phyloP scores from a whole-genome alignment of 2,113 vertebrate genomes.

The Oenanthe oenanthe region DNA sequence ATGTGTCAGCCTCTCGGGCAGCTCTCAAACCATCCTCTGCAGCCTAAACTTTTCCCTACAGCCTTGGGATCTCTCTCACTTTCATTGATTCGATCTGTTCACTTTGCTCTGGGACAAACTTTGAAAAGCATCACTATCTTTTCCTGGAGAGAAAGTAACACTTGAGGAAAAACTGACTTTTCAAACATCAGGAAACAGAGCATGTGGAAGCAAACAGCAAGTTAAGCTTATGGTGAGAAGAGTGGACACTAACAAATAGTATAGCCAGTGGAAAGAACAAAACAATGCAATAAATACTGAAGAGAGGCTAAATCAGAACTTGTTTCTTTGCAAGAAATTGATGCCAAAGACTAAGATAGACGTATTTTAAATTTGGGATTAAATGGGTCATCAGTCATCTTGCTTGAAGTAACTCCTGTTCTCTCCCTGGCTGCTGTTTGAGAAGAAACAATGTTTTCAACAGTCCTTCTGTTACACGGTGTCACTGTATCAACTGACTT shows the following conservation, averaged over 20 bases:
- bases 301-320: background rate
- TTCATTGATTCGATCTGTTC: background rate
- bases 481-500: background rate
- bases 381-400: background rate
- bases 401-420: background rate
- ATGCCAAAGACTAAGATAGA: background rate
- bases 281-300: background rate
- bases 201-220: background rate
- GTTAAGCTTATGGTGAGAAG: background rate
- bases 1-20: background rate
- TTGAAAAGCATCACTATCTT: background rate
- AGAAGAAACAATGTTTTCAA: background rate
- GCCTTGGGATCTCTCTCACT: background rate
- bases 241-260: background rate
- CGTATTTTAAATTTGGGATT: background rate
- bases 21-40: background rate
- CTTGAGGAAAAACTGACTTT: background rate
- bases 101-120: background rate
- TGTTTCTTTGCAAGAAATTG: background rate
- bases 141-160: background rate
- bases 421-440: background rate
- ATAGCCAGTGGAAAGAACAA: background rate
- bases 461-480: background rate
- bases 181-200: background rate
- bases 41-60: background rate